Percentiles rank a stretch among this genome's conserved stretches.
phyloP scores from a whole-genome alignment of 2,113 vertebrate species.

The Sceloporus undulatus region DNA sequence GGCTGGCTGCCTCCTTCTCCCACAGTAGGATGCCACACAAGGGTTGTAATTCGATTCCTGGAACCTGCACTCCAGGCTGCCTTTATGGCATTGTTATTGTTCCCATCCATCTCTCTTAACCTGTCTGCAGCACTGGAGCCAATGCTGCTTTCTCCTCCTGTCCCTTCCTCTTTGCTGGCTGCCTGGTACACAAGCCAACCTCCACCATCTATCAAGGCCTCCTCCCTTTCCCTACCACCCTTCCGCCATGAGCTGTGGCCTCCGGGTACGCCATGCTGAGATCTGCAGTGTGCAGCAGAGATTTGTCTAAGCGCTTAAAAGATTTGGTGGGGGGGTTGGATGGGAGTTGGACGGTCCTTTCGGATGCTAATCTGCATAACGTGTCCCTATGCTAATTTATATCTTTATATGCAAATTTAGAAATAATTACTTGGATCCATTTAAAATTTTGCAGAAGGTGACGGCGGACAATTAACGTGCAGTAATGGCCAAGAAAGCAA shows the following conservation, averaged over 20 bases:
- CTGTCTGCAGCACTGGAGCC: not conserved
- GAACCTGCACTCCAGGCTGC: constrained; percentile 18
- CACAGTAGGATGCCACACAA: not conserved
- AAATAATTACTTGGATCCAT: not conserved
- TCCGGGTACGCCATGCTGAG: not conserved
- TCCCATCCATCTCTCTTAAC: constrained; percentile 21
- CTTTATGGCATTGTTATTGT: not conserved
- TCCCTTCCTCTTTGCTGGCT: not conserved
- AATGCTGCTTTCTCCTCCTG: too few species aligned
- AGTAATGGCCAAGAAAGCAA: constrained; percentile 5
- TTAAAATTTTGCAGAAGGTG: not conserved
- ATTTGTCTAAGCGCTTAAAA: not conserved
- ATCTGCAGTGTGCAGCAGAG: not conserved
- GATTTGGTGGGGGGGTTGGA: not conserved
- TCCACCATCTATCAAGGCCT: not conserved
- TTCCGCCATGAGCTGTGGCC: not conserved
- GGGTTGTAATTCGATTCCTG: constrained; percentile 32
- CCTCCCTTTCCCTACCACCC: not conserved
- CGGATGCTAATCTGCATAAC: not conserved
- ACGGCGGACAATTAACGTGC: not conserved
- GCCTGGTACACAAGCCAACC: not conserved
- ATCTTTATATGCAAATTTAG: not conserved
- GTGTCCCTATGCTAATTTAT: not conserved
- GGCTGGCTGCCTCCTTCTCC: not conserved
- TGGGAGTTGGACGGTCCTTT: not conserved